Percentiles rank a stretch among this genome's conserved stretches.
phyloP scores from a whole-genome alignment of 2,797 vertebrate genomes.

The Epinephelus malabaricus region DNA sequence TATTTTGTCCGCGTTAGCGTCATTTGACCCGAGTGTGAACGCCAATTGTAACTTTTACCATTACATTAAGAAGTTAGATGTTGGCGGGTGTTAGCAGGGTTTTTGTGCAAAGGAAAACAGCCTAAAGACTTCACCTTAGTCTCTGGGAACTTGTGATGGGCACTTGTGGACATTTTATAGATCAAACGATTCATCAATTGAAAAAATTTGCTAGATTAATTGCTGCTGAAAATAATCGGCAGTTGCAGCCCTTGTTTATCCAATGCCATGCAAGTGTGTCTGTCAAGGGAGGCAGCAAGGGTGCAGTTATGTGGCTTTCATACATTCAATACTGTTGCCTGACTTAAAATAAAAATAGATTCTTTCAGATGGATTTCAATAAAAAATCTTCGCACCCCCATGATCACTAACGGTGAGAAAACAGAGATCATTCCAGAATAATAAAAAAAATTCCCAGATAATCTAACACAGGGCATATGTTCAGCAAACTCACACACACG shows the following conservation, averaged over 20 bases:
- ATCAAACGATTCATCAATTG: background rate
- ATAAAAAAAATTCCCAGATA: conserved; percentile 31
- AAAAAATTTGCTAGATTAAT: background rate
- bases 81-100: too few relatives aligned
- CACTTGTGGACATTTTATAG: background rate
- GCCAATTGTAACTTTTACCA: too few relatives aligned
- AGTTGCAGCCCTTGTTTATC: background rate
- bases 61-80: too few relatives aligned
- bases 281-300: background rate
- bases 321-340: background rate
- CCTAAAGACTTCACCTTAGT: too few relatives aligned
- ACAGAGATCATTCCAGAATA: conserved; percentile 8
- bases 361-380: conserved; percentile 1
- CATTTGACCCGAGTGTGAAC: too few relatives aligned
- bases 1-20: too few relatives aligned
- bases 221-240: background rate
- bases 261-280: background rate
- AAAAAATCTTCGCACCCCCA: conserved; percentile 4
- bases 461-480: conserved; percentile 30
- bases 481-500: conserved; percentile 13
- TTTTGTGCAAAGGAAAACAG: too few relatives aligned
- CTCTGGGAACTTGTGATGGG: background rate
- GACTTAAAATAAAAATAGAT: background rate
- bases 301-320: background rate
- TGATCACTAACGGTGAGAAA: background rate